These are phyloP conservation scores for Apoda limacodes DNA, from an alignment of 2,888 invertebrate genomes.

Conservation along the genomic window DNA sequence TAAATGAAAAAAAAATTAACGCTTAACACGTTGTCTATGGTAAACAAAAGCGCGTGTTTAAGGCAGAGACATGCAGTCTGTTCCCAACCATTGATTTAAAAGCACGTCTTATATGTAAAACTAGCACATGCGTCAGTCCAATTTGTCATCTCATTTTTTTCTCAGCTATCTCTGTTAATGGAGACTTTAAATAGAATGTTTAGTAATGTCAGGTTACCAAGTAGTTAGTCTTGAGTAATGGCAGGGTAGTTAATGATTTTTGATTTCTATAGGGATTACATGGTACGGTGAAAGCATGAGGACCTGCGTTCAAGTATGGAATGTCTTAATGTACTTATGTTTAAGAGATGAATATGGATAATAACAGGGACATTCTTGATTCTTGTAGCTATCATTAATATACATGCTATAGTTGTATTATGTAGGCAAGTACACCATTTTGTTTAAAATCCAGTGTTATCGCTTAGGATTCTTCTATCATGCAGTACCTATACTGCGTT, in stretches of 20 bases:
- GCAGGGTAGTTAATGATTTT: constrained; percentile 35
- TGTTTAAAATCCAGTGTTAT: too few relatives aligned
- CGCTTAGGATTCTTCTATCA: too few relatives aligned
- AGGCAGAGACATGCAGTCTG: constrained; percentile 42
- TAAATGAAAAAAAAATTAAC: constrained; percentile 30
- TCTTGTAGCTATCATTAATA: too few relatives aligned
- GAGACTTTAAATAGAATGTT: constrained; percentile 6
- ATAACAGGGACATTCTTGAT: too few relatives aligned
- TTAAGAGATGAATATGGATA: too few relatives aligned
- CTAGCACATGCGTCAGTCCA: constrained; percentile 27
- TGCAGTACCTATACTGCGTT: too few relatives aligned
- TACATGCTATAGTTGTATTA: too few relatives aligned
- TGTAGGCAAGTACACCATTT: too few relatives aligned
- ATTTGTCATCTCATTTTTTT: constrained; percentile 36
- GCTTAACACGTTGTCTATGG: constrained; percentile 34
- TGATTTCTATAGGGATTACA: constrained; percentile 51
- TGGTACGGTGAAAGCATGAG: too few relatives aligned
- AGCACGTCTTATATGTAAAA: constrained; percentile 24
- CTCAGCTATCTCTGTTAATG: constrained; percentile 9
- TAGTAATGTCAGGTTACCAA: constrained; percentile 13
- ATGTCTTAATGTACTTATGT: constrained; percentile 19
- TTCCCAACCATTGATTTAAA: constrained; percentile 28
- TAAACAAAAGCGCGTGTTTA: constrained; percentile 32
- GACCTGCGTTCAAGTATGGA: constrained; percentile 27
- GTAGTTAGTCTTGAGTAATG: constrained; percentile 34